A percentile compares a stretch with the other conserved stretches of the same genome.
phyloP scores from a whole-genome alignment of 1,140 invertebrate species.

The Halictus rubicundus region DNA sequence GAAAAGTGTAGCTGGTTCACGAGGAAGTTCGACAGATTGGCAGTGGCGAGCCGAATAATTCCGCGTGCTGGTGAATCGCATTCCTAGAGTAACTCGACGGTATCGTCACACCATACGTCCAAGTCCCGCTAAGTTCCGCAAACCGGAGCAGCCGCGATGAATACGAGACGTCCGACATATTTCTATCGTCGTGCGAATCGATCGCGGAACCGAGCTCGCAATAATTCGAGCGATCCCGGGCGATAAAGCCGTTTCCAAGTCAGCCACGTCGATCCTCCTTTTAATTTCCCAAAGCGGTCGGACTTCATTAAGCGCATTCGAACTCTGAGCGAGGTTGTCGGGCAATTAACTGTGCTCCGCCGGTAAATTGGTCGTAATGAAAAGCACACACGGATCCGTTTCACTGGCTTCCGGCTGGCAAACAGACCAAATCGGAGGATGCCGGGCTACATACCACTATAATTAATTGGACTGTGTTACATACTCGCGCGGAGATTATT shows the following conservation, averaged over 20 bases:
- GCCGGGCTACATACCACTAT: neutral
- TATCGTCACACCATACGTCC: neutral
- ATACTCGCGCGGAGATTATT: neutral
- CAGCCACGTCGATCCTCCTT: no score
- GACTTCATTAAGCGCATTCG: no score
- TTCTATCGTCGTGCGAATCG: neutral
- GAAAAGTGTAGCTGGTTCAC: no score
- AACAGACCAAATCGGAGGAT: slow-evolving; percentile 37
- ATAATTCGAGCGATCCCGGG: no score
- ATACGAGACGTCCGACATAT: slow-evolving; percentile 24
- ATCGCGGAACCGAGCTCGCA: neutral
- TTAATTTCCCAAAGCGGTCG: no score
- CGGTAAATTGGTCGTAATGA: slow-evolving; percentile 4
- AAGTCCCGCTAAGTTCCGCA: slow-evolving; percentile 53
- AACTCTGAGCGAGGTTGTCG: no score
- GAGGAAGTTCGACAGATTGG: no score
- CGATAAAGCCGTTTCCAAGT: no score
- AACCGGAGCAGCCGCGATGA: slow-evolving; percentile 17
- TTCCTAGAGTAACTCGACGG: slow-evolving; percentile 38
- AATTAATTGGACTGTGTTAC: neutral
- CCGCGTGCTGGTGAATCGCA: neutral
- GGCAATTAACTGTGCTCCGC: neutral
- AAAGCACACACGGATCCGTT: neutral
- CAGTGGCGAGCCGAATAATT: neutral
- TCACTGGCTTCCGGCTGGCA: neutral